A percentile compares a stretch with the other conserved stretches of the same genome.
phyloP scores from a whole-genome alignment of 64 coral and sea anemone genomes.

The Montipora sp. region DNA sequence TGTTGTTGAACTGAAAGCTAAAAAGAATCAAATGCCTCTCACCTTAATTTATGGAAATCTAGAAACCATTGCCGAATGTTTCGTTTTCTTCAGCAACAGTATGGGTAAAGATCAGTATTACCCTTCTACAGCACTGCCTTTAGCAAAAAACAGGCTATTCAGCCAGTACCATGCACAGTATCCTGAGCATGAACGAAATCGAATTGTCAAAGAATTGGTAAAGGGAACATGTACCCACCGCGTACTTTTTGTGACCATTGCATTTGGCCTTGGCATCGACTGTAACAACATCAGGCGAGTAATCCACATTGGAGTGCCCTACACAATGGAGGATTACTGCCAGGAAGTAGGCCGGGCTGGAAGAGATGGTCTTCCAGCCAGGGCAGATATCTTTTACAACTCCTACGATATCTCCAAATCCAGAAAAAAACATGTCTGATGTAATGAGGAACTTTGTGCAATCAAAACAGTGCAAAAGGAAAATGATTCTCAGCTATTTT shows the following conservation, averaged over 20 bases:
- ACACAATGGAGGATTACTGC: conserved; percentile 57
- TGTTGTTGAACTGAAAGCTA: conserved; percentile 16
- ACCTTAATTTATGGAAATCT: conserved; percentile 71
- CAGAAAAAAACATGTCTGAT: conserved; percentile 60
- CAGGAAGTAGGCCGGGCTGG: conserved; percentile 38
- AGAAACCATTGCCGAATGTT: conserved; percentile 58
- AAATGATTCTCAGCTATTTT: conserved; percentile 68
- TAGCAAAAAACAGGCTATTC: conserved; percentile 53
- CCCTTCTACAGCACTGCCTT: conserved; percentile 9
- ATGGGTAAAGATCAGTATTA: conserved; percentile 45
- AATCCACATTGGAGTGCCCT: conserved; percentile 69
- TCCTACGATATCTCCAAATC: conserved; percentile 58
- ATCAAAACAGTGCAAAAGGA: conserved; percentile 39
- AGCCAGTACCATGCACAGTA: conserved; percentile 66
- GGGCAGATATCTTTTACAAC: conserved; percentile 47
- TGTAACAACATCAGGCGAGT: conserved; percentile 50
- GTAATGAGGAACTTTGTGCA: conserved; percentile 50
- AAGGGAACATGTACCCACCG: conserved; percentile 29
- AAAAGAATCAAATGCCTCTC: conserved; percentile 32
- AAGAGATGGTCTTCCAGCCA: conserved; percentile 60
- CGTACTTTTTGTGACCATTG: conserved; percentile 51
- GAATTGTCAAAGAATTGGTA: conserved; percentile 45
- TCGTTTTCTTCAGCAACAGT: conserved; percentile 38
- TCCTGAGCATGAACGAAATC: conserved; percentile 33
- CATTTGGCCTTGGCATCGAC: conserved; percentile 57